Conservation (phyloP, 2,888 invertebrate genomes). For the Carpatolechia fugitivella region DNA sequence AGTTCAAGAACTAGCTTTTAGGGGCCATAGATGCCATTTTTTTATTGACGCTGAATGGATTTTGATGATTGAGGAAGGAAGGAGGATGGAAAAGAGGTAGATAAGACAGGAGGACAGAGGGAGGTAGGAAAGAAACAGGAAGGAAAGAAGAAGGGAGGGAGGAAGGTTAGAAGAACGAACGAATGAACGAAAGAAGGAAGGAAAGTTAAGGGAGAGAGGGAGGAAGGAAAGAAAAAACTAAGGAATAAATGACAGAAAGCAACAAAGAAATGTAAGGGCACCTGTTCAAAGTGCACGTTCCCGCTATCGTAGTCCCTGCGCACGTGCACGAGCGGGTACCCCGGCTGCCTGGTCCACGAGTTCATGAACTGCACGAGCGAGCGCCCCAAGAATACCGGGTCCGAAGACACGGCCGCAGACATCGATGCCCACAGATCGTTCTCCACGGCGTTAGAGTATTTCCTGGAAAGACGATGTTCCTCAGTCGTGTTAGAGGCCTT, state of each 20-base stretch:
- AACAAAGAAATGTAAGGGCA: conserved; percentile 24
- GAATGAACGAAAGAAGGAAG: no score
- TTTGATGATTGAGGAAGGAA: no score
- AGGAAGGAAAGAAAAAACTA: conserved; percentile 9
- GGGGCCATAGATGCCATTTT: no score
- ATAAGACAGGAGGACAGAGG: no score
- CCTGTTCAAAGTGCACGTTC: conserved; percentile 69
- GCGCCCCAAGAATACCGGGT: conserved; percentile 52
- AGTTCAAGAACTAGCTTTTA: no score
- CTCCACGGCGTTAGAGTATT: conserved; percentile 81
- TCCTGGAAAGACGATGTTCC: conserved; percentile 68
- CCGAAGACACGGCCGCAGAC: conserved; percentile 48
- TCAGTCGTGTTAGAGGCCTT: no score
- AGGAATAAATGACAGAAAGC: background rate
- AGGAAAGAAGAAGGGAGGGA: no score
- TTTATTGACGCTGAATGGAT: no score
- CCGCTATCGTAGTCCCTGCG: conserved; percentile 72
- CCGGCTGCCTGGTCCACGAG: conserved; percentile 85
- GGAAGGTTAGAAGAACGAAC: no score
- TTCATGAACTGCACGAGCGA: conserved; percentile 82
- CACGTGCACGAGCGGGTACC: conserved; percentile 83
- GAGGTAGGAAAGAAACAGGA: no score
- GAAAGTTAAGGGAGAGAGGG: no score
- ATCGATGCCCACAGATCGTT: conserved; percentile 83
- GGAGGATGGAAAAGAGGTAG: no score